Conservation (phyloP, 2,113 vertebrate genomes). For the Passer domesticus region DNA sequence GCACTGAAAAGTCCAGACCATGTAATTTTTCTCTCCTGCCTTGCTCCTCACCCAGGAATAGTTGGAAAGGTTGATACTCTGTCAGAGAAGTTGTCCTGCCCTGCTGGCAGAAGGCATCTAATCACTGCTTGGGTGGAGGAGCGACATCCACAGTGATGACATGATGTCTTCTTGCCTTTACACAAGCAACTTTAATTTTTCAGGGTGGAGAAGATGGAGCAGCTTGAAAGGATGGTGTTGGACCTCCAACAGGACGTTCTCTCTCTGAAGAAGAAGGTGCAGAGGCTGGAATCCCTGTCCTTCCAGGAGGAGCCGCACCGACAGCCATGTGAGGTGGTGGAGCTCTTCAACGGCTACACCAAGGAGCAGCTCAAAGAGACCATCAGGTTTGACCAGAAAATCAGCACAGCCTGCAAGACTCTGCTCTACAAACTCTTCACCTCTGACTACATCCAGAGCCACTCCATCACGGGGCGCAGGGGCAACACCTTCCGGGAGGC, state of each 20-base stretch:
- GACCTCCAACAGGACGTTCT: constrained; percentile 40
- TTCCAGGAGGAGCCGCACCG: constrained; percentile 35
- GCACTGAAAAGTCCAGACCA: background rate
- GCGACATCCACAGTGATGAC: fast-evolving
- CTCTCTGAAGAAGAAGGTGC: constrained; percentile 56
- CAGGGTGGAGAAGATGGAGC: constrained; percentile 48
- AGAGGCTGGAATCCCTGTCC: constrained; percentile 52
- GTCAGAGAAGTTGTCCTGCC: background rate
- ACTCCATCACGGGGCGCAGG: constrained; percentile 60
- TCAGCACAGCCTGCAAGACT: constrained; percentile 68
- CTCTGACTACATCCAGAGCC: constrained; percentile 60
- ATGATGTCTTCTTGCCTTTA: background rate
- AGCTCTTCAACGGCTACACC: constrained; percentile 65
- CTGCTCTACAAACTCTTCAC: constrained; percentile 69
- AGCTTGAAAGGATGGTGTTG: constrained; percentile 48
- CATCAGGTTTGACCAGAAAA: constrained; percentile 68
- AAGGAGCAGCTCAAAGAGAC: constrained; percentile 62
- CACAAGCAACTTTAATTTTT: background rate
- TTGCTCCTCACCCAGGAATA: background rate
- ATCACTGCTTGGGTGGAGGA: background rate
- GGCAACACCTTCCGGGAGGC: constrained; percentile 66
- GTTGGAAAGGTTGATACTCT: background rate
- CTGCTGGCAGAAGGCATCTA: background rate
- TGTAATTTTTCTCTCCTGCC: background rate
- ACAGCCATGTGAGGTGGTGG: background rate